A percentile compares a stretch with the other conserved stretches of the same genome.
These are phyloP conservation scores for Chaenogobius annularis DNA, from an alignment of 2,113 vertebrate genomes.

Conservation along the genomic window DNA sequence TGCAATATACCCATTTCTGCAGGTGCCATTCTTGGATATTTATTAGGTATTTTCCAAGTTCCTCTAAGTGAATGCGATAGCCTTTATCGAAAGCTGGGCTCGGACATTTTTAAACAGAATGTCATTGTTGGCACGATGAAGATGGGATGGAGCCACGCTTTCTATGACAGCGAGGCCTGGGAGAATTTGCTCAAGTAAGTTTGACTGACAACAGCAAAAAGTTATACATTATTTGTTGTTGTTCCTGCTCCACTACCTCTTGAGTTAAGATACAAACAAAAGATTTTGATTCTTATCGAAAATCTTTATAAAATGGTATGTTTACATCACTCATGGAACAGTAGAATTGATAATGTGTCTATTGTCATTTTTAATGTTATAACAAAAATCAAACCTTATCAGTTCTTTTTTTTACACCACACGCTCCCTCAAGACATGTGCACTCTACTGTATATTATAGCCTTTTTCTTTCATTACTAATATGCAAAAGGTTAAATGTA, in stretches of 20 bases:
- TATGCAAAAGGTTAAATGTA: neutral
- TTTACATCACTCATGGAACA: no score
- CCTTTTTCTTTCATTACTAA: neutral
- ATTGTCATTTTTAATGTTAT: no score
- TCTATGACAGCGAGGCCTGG: constrained; percentile 95
- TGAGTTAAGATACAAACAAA: no score
- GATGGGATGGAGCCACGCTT: constrained; percentile 98
- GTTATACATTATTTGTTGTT: neutral
- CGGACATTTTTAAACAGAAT: constrained; percentile 95
- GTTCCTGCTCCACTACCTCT: no score
- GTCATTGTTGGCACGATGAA: constrained; percentile 94
- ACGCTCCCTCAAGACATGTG: no score
- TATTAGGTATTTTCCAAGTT: constrained; percentile 92
- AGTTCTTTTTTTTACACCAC: no score
- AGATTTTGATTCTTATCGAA: no score
- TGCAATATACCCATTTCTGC: constrained; percentile 16
- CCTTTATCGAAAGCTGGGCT: constrained; percentile 90
- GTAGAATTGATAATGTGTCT: no score
- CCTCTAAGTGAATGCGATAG: constrained; percentile 91
- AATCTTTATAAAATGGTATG: no score
- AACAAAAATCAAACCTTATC: no score
- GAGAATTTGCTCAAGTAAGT: constrained; percentile 95
- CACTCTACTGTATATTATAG: neutral
- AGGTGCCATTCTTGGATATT: constrained; percentile 95
- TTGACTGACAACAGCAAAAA: neutral